These are phyloP conservation scores for Phaedon cochleariae DNA, from an alignment of 2,888 invertebrate genomes.

Conservation along the genomic window DNA sequence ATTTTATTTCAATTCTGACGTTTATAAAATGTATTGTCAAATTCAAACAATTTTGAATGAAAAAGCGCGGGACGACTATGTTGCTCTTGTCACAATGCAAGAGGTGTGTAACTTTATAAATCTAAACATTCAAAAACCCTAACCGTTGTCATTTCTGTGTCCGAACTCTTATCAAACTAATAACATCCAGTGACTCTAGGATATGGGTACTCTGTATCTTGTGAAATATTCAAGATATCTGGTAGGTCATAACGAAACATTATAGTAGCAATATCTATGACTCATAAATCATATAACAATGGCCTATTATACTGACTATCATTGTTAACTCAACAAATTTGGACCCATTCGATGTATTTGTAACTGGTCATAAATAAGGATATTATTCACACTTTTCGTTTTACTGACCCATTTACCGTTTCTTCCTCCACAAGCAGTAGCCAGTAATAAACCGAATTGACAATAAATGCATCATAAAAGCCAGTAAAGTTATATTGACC, in stretches of 20 bases:
- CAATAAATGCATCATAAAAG: not conserved
- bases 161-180: no score
- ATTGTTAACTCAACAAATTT: not conserved
- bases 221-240: not conserved
- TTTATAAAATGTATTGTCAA: no score
- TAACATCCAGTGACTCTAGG: no score
- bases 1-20: no score
- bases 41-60: no score
- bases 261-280: not conserved
- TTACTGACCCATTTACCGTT: constrained; percentile 25
- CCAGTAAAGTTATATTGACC: not conserved
- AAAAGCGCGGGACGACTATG: no score
- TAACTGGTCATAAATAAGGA: constrained; percentile 16
- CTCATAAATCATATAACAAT: not conserved
- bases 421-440: not conserved
- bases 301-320: not conserved
- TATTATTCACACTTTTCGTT: constrained; percentile 14
- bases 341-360: not conserved
- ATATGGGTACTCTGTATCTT: not conserved
- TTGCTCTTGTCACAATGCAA: no score
- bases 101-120: no score
- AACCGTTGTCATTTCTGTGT: no score
- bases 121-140: no score
- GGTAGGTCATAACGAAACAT: not conserved
- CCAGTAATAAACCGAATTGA: not conserved